These are phyloP conservation scores for Eulemur rufifrons DNA, from an alignment of 2,113 vertebrate species.

Conservation along the genomic window DNA sequence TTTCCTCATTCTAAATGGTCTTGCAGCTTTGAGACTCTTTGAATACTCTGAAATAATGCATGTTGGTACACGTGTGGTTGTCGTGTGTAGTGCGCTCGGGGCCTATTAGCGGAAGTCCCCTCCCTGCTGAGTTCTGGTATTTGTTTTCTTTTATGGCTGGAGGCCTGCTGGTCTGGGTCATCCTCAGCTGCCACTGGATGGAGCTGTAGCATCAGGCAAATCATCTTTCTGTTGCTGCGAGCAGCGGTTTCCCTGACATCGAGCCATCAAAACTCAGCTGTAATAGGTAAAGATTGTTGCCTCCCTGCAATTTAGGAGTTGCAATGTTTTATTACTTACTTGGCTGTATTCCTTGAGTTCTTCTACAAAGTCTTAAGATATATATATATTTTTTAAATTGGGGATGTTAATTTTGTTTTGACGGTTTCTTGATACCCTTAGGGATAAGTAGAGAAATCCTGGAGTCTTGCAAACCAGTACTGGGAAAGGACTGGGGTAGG, in stretches of 20 bases:
- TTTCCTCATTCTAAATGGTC: constrained; percentile 10
- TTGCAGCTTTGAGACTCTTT: neutral
- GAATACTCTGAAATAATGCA: neutral
- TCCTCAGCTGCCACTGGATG: constrained; percentile 60
- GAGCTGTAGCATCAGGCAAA: constrained; percentile 56
- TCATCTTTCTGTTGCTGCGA: neutral
- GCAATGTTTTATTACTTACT: constrained; percentile 10
- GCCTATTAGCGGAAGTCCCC: neutral
- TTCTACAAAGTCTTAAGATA: neutral
- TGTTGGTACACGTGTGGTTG: neutral
- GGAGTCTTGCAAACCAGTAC: neutral
- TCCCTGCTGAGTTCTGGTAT: neutral
- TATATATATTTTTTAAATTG: neutral
- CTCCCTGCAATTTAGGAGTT: constrained; percentile 4
- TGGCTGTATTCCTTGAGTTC: neutral
- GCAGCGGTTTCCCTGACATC: neutral
- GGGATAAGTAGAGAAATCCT: constrained; percentile 13
- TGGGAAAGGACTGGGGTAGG: neutral
- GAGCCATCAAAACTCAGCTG: neutral
- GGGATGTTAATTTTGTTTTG: constrained; percentile 42
- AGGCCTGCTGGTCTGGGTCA: neutral
- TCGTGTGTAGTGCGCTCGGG: neutral
- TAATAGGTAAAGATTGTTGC: neutral
- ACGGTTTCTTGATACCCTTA: constrained; percentile 17
- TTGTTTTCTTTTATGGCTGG: neutral